Percentiles rank a stretch among this genome's conserved stretches.
Conservation (phyloP, 2,797 vertebrate species). For the Lateolabrax maculatus region DNA sequence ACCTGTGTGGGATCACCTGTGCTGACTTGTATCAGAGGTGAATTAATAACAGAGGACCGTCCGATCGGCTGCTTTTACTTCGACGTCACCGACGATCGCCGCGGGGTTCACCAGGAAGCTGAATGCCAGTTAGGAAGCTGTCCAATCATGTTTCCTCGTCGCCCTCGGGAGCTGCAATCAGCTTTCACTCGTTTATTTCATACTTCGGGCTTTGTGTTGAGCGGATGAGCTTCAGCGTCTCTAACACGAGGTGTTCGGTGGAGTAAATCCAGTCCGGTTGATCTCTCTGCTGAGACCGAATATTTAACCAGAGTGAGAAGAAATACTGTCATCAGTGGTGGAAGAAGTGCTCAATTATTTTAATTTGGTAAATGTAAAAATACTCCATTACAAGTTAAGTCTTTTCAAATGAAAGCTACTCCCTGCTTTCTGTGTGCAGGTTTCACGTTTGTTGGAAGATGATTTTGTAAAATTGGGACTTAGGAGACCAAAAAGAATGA, state of each 20-base stretch:
- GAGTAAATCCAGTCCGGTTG: background rate
- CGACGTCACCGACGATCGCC: constrained; percentile 25
- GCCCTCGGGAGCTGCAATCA: background rate
- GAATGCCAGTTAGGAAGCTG: constrained; percentile 17
- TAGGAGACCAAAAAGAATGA: too few species aligned
- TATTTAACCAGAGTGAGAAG: too few species aligned
- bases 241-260: background rate
- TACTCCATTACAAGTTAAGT: too few species aligned
- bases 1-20: constrained; percentile 51
- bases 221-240: background rate
- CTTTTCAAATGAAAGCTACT: too few species aligned
- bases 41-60: constrained; percentile 57
- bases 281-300: too few species aligned
- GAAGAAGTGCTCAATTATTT: too few species aligned
- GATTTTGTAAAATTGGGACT: too few species aligned
- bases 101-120: constrained; percentile 23
- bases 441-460: too few species aligned
- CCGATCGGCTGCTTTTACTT: constrained; percentile 32
- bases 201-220: background rate
- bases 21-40: constrained; percentile 54
- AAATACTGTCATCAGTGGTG: too few species aligned
- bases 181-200: background rate
- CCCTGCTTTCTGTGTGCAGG: too few species aligned
- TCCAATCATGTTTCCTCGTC: constrained; percentile 36
- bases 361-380: too few species aligned